phyloP scores from a whole-genome alignment of 2,797 vertebrate genomes.

The Perodicticus potto region DNA sequence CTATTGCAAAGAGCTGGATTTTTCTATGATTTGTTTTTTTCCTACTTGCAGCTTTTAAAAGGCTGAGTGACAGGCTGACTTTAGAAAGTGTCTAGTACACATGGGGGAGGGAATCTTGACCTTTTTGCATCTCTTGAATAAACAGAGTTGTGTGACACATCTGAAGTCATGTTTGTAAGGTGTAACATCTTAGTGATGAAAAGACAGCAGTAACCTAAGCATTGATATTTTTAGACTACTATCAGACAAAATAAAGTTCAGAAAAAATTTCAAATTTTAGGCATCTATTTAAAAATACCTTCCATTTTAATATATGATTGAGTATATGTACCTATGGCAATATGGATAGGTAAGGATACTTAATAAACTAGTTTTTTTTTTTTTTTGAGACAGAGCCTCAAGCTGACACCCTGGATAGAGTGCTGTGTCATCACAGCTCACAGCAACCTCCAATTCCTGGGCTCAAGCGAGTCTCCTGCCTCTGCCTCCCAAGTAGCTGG shows the following conservation, averaged over 20 bases:
- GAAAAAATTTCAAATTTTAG: not conserved
- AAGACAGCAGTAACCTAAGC: not conserved
- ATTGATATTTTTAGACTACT: not conserved
- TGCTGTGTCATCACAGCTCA: no score
- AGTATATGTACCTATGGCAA: not conserved
- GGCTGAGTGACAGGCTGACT: constrained; percentile 36
- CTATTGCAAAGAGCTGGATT: constrained; percentile 35
- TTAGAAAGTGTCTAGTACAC: not conserved
- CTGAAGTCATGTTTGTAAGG: not conserved
- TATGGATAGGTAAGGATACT: not conserved
- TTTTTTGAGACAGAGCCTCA: no score
- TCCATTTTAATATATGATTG: not conserved
- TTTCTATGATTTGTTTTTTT: constrained; percentile 49
- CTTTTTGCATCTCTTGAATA: constrained; percentile 38
- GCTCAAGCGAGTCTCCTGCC: no score
- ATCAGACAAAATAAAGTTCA: constrained; percentile 22
- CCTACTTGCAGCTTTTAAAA: constrained; percentile 46
- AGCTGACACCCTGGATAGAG: no score
- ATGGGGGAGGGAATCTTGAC: not conserved
- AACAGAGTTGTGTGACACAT: constrained; percentile 38
- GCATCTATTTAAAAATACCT: constrained; percentile 11
- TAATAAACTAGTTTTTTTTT: not conserved
- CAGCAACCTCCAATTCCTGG: no score
- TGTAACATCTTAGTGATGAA: not conserved
- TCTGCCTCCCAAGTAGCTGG: no score